Conservation (phyloP, 2,888 invertebrate species). For the Ormyrus labotus region DNA sequence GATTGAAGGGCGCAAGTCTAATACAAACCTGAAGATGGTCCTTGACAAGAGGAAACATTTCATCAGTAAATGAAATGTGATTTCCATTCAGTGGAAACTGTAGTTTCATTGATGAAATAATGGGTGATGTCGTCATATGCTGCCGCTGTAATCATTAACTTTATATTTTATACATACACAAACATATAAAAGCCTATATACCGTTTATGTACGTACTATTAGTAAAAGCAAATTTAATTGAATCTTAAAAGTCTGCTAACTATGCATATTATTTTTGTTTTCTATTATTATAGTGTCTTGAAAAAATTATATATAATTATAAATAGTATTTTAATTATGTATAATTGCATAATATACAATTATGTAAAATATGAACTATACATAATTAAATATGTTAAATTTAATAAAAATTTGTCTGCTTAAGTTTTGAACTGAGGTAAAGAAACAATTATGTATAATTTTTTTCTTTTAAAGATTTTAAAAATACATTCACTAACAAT, state of each 20-base stretch:
- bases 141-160: conserved; percentile 52
- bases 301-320: conserved; percentile 27
- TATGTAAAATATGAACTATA: background rate
- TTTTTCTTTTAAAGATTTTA: conserved; percentile 43
- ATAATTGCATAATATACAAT: conserved; percentile 9
- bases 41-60: conserved; percentile 32
- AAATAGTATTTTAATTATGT: background rate
- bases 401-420: background rate
- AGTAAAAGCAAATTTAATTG: conserved; percentile 28
- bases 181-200: conserved; percentile 20
- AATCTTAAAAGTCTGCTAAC: conserved; percentile 28
- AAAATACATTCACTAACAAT: conserved; percentile 52
- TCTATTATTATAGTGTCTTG: background rate
- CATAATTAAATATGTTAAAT: conserved; percentile 12
- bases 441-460: conserved; percentile 15
- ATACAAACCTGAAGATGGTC: background rate
- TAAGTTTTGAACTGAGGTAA: conserved; percentile 7
- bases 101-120: conserved; percentile 44
- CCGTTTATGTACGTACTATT: conserved; percentile 41
- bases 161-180: conserved; percentile 52
- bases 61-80: conserved; percentile 42
- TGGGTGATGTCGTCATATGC: conserved; percentile 48
- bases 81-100: conserved; percentile 38
- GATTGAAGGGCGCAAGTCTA: background rate
- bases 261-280: background rate